Evolutionary conservation across 2,888 invertebrate genomes (phyloP), one percentile per base, ranked within the genome.

Genomic region (Terebella lapidaria): DNA sequence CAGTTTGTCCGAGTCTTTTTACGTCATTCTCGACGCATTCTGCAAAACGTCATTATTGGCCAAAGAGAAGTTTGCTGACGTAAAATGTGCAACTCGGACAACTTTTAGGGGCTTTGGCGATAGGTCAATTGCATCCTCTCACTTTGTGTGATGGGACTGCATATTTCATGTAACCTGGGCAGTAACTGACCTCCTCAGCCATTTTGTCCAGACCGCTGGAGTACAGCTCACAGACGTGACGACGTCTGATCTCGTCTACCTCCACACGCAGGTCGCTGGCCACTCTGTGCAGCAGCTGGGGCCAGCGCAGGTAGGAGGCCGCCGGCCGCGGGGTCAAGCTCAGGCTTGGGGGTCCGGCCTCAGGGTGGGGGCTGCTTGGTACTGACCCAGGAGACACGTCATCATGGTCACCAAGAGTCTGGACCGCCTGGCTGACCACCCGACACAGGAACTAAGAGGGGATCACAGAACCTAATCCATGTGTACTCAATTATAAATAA

Each of bases 201-300:
- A 85, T 71, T 63, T 81, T 81, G 77, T 87, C 87, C 67, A 84
- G 83, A 42, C 86, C 86, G 64, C 82, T 81, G 4, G 83, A 81
- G 70, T 86, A 87, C 51, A 86, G 83, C 72, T 85, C 85, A 72
- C 84, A 84, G 62, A 90, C 89, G 84, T 93, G 90, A 79, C 89
- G 89, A 57, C 90, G 85, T 67, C 87, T 85, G 47, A 94, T 82
- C 53, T 86, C 84, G 72, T 91, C 90, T 20, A 84, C 82, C 67
- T 90, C 87, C 57, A 93, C 81, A 65, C 87, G 86, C 91, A 94
- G 93, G 57, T 88, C 84, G 27, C 86, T 85, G 0, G 90, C 89
- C 56, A 94, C 78, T 10, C 84, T 83, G 49, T 86, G 83, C 57
- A 91, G 87, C 69, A 87, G 87, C 57, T 86, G 84, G 81, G 91